Percentiles rank a stretch among this genome's conserved stretches.
These are phyloP conservation scores for Enteromius treurensis DNA, from an alignment of 2,797 vertebrate genomes.

Conservation along the genomic window DNA sequence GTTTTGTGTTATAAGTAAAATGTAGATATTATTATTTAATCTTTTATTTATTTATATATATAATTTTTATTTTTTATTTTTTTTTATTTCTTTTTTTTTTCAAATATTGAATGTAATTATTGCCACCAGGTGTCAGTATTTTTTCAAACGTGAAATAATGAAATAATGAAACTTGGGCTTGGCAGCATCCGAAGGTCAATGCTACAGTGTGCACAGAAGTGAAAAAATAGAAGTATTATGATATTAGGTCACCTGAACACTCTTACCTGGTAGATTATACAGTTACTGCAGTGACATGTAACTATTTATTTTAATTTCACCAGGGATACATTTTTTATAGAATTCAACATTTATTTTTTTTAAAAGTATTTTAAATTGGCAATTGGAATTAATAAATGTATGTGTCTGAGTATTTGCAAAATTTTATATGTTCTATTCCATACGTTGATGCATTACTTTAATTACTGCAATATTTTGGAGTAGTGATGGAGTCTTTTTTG, in stretches of 20 bases:
- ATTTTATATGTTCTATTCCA: neutral
- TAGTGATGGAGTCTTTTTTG: neutral
- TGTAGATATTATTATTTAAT: neutral
- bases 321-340: neutral
- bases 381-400: neutral
- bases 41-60: neutral
- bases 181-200: constrained; percentile 1
- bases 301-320: neutral
- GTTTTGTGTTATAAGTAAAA: neutral
- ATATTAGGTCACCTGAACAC: neutral
- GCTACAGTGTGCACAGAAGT: neutral
- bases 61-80: too few species aligned
- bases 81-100: neutral
- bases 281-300: neutral
- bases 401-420: neutral
- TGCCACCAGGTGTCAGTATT: constrained; percentile 54
- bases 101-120: neutral
- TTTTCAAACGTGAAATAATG: constrained; percentile 13
- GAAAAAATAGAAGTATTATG: neutral
- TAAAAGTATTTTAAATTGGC: neutral
- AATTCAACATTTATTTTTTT: neutral
- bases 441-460: neutral
- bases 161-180: neutral
- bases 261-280: neutral
- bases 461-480: neutral